A percentile compares a stretch with the other conserved stretches of the same genome.
Conservation (phyloP, 1,140 invertebrate genomes). For the Euura lappo region DNA sequence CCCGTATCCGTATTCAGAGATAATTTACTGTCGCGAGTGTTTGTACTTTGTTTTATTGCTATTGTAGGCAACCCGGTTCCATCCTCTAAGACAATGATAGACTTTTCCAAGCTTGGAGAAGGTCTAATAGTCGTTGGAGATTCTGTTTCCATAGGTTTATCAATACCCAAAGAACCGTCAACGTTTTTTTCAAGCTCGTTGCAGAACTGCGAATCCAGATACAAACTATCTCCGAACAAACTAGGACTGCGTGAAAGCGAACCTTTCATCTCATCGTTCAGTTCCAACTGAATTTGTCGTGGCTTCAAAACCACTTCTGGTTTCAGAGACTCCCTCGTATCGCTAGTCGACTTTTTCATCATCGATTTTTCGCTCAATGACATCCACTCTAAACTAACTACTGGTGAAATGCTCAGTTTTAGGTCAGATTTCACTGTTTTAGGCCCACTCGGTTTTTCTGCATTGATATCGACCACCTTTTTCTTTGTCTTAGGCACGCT, state of each 20-base stretch:
- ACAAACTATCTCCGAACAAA: constrained; percentile 52
- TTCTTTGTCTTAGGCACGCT: no score
- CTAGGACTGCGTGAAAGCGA: constrained; percentile 39
- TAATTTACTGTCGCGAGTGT: constrained; percentile 25
- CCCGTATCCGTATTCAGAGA: constrained; percentile 43
- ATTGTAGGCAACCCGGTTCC: not conserved
- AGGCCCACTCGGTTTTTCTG: not conserved
- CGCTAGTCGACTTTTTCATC: not conserved
- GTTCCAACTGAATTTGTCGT: not conserved
- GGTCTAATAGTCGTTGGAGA: not conserved
- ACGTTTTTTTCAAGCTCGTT: constrained; percentile 54
- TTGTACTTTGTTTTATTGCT: not conserved
- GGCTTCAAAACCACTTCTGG: not conserved
- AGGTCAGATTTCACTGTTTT: not conserved
- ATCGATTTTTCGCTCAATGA: not conserved
- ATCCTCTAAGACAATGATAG: not conserved
- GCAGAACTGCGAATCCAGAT: constrained; percentile 50
- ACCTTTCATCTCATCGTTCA: not conserved
- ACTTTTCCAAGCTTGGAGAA: not conserved
- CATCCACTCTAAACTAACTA: not conserved
- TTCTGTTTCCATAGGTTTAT: not conserved
- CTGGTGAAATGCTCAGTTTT: not conserved
- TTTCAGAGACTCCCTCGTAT: not conserved
- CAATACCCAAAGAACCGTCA: constrained; percentile 35
- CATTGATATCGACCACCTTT: not conserved